Evolutionary conservation across 2,113 vertebrate species (phyloP).

Genomic region (Phainopepla nitens): DNA sequence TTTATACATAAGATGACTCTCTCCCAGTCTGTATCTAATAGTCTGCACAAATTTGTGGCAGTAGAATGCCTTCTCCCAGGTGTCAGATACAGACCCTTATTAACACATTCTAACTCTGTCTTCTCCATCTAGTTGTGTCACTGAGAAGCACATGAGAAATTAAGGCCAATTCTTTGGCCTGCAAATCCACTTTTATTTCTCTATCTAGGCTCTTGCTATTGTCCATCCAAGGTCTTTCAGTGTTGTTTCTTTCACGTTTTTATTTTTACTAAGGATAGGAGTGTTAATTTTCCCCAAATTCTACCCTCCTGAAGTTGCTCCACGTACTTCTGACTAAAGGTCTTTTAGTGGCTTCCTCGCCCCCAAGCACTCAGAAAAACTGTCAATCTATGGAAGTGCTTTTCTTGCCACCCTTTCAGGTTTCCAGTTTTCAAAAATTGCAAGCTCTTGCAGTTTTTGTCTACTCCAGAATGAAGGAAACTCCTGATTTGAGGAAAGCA

Average conservation of each 20-base stretch:
- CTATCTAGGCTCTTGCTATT: background rate
- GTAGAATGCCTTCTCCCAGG: background rate
- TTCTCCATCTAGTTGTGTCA: background rate
- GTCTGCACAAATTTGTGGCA: background rate
- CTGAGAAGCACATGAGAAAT: background rate
- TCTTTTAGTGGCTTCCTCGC: background rate
- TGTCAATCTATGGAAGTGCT: background rate
- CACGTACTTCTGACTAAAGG: rapidly evolving
- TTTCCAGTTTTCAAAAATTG: background rate
- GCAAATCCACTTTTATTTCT: background rate
- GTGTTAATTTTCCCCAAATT: background rate
- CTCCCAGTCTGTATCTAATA: background rate
- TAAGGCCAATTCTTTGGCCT: background rate
- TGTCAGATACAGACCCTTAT: background rate
- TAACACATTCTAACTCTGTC: background rate
- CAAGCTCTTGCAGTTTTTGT: background rate
- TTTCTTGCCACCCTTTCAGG: background rate
- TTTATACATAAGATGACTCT: background rate
- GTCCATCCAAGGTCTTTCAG: background rate
- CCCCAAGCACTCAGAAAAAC: background rate
- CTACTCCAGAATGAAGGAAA: background rate
- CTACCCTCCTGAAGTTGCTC: background rate
- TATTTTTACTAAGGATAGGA: background rate
- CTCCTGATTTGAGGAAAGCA: background rate
- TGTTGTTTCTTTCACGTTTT: background rate